These are phyloP conservation scores for Notothenia rossii DNA, from an alignment of 2,113 vertebrate species.

Conservation along the genomic window DNA sequence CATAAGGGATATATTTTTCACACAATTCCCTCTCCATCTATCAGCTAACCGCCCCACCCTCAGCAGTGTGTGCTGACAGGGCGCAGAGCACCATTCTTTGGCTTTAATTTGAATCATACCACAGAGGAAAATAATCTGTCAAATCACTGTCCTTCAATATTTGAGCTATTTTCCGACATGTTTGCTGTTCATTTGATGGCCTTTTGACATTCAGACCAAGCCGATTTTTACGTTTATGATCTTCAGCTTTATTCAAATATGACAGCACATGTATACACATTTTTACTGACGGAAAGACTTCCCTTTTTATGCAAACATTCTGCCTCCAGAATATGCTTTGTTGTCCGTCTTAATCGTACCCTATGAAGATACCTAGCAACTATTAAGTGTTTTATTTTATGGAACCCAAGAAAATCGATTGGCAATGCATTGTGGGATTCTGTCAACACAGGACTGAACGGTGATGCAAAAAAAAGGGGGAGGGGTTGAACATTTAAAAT, in stretches of 20 bases:
- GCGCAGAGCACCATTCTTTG: neutral
- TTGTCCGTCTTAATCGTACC: too few relatives aligned
- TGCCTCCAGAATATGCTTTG: too few relatives aligned
- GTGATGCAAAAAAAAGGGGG: too few relatives aligned
- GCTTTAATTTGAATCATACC: neutral
- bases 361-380: too few relatives aligned
- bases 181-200: neutral
- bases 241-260: neutral
- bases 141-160: neutral
- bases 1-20: neutral
- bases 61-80: neutral
- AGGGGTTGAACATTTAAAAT: too few relatives aligned
- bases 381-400: too few relatives aligned
- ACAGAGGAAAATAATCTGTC: neutral
- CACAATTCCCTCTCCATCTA: conserved; percentile 19
- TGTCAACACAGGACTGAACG: too few relatives aligned
- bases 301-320: too few relatives aligned
- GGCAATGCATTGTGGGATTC: too few relatives aligned
- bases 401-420: too few relatives aligned
- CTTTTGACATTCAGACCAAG: neutral
- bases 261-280: neutral
- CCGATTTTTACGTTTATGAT: neutral
- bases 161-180: too few relatives aligned
- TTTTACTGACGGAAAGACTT: neutral
- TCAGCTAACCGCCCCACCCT: neutral